Evolutionary conservation across 92 coral and sea anemone genomes (phyloP).

Genomic region (Blastomussa wellsi): DNA sequence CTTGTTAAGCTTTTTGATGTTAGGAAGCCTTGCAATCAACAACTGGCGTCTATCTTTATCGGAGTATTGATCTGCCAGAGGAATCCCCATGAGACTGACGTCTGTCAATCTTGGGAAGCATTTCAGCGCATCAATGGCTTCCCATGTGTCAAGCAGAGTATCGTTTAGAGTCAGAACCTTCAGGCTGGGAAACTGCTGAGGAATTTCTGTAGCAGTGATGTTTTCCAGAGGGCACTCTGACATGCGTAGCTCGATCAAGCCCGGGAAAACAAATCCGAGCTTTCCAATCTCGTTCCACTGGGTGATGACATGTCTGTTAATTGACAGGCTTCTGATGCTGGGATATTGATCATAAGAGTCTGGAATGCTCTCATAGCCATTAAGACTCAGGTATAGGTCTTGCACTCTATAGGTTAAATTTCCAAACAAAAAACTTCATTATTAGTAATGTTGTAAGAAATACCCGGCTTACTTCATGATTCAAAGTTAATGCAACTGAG

Average conservation of each 20-base stretch:
- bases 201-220: slow-evolving; percentile 41
- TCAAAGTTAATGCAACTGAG: too few species aligned
- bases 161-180: slow-evolving; percentile 70
- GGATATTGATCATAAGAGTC: slow-evolving; percentile 57
- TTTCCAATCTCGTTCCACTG: slow-evolving; percentile 81
- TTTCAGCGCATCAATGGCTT: slow-evolving; percentile 81
- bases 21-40: slow-evolving; percentile 88
- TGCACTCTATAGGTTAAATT: slow-evolving; percentile 58
- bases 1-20: slow-evolving; percentile 77
- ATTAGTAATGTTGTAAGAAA: not conserved
- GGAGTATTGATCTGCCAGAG: slow-evolving; percentile 53
- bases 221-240: slow-evolving; percentile 79
- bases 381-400: slow-evolving; percentile 81
- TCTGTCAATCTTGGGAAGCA: slow-evolving; percentile 67
- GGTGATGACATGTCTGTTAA: slow-evolving; percentile 69
- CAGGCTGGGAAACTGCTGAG: slow-evolving; percentile 63
- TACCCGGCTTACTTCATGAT: too few species aligned
- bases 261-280: slow-evolving; percentile 83
- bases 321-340: slow-evolving; percentile 67
- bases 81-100: slow-evolving; percentile 84
- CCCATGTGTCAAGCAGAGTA: slow-evolving; percentile 73
- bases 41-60: slow-evolving; percentile 77
- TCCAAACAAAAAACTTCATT: not conserved
- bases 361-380: slow-evolving; percentile 74
- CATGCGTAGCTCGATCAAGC: slow-evolving; percentile 71